Evolutionary conservation across 2,888 invertebrate species (phyloP).

Genomic region (Drosophila rubida): DNA sequence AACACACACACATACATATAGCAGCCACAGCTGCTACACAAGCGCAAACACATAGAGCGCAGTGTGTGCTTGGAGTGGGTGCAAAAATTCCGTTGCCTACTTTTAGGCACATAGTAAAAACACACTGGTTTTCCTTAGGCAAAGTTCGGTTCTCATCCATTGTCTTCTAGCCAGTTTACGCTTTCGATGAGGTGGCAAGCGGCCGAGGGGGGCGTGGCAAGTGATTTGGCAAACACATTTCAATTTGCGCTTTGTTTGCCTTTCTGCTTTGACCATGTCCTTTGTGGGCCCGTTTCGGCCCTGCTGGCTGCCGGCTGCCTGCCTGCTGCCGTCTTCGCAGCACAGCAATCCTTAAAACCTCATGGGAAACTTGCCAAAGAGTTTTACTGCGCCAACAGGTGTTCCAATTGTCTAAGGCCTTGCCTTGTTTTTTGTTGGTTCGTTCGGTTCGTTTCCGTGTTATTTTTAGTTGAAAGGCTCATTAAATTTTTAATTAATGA

Average conservation of each 20-base stretch:
- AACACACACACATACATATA: slow-evolving; percentile 7
- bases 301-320: background rate
- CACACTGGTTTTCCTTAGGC: slow-evolving; percentile 8
- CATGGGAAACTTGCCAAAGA: slow-evolving; percentile 75
- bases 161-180: slow-evolving; percentile 17
- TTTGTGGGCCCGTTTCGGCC: slow-evolving; percentile 23
- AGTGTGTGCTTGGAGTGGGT: slow-evolving; percentile 2
- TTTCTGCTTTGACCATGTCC: slow-evolving; percentile 45
- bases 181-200: background rate
- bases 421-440: slow-evolving; percentile 15
- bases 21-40: background rate
- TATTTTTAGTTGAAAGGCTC: slow-evolving; percentile 68
- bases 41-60: background rate
- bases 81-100: slow-evolving; percentile 59
- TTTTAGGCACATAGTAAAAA: slow-evolving; percentile 62
- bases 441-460: slow-evolving; percentile 17
- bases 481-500: slow-evolving; percentile 80
- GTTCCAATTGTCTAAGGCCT: slow-evolving; percentile 58
- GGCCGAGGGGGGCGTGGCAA: slow-evolving; percentile 46
- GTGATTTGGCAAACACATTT: slow-evolving; percentile 68
- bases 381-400: slow-evolving; percentile 74
- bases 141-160: slow-evolving; percentile 26
- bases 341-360: slow-evolving; percentile 53
- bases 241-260: slow-evolving; percentile 70
- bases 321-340: background rate